A percentile compares a stretch with the other conserved stretches of the same genome.
phyloP scores from a whole-genome alignment of 2,113 vertebrate species.

The Tetraodon nigroviridis region DNA sequence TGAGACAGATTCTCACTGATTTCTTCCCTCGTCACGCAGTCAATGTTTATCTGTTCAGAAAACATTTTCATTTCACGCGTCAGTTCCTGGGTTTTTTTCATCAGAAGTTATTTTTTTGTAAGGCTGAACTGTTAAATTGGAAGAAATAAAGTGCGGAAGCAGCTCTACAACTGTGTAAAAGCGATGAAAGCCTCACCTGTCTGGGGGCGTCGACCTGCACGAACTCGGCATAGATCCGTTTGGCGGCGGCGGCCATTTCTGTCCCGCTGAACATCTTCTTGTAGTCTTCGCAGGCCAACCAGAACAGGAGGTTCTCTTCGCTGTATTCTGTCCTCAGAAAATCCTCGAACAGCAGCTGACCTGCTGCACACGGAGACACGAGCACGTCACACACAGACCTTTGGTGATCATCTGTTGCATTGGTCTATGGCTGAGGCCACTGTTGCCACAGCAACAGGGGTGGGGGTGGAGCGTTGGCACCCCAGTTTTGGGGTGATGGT shows the following conservation, averaged over 20 bases:
- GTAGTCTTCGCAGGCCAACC: conserved; percentile 81
- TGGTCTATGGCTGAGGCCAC: too few species aligned
- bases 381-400: conserved; percentile 5
- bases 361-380: conserved; percentile 63
- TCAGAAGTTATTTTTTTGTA: too few species aligned
- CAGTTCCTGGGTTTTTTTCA: neutral
- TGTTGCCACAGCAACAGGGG: too few species aligned
- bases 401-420: too few species aligned
- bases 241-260: conserved; percentile 72
- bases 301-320: conserved; percentile 87
- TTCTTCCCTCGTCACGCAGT: conserved; percentile 78
- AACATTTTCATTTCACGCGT: conserved; percentile 41
- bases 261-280: conserved; percentile 72
- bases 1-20: conserved; percentile 76
- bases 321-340: conserved; percentile 85
- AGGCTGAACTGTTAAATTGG: too few species aligned
- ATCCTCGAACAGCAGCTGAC: conserved; percentile 77
- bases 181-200: conserved; percentile 69
- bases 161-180: too few species aligned
- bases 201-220: conserved; percentile 79
- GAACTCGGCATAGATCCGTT: conserved; percentile 80
- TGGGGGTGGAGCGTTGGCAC: too few species aligned
- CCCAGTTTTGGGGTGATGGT: too few species aligned
- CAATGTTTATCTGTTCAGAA: conserved; percentile 82
- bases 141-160: too few species aligned